Evolutionary conservation across 1,140 invertebrate species (phyloP), one percentile per base, ranked within the genome.

Genomic region (Homalodisca vitripennis): DNA sequence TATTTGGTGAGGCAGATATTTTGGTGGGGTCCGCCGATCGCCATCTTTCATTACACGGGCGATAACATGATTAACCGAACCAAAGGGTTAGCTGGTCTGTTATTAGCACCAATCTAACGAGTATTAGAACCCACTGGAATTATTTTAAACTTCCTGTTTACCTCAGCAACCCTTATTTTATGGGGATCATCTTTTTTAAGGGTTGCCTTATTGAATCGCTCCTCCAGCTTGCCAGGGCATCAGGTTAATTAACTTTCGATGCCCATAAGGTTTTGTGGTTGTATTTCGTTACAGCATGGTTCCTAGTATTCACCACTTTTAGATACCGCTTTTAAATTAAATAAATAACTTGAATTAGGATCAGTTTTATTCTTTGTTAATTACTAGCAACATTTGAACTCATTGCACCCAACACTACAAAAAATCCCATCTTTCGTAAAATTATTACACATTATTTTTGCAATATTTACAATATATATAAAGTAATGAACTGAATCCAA

Each of bases 71-170:
- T 60, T 60, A 60, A 27, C 12, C 27, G 55, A 13, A 10, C 14
- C n/a, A n/a, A 60, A 60, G 55, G 55, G 55, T 60, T 60, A 26
- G 55, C 55, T 30, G 24, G 24, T 30, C 55, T 60, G 55, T 60
- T 60, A 60, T 60, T 60, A 60, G 6, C 55, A 26, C 6, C 55
- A 60, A 60, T 60, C 55, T 60, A 60, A 26, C 3, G 55, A 26
- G 55, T 60, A 60, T 60, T 30, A 60, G 55, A 30, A 22, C 55
- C 55, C 55, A 6, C 2, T 24, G 55, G 55, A 60, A 60, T 60
- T 60, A 60, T 60, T 60, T 60, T 60, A 60, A 60, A 60, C 55
- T 60, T 60, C 55, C 55, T 60, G 55, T 60, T 60, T 60, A 60
- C 55, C 55, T 60, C 55, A 60, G 55, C 55, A 60, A 30, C 55